phyloP scores from a whole-genome alignment of 2,113 vertebrate genomes.

The Hippotragus niger region DNA sequence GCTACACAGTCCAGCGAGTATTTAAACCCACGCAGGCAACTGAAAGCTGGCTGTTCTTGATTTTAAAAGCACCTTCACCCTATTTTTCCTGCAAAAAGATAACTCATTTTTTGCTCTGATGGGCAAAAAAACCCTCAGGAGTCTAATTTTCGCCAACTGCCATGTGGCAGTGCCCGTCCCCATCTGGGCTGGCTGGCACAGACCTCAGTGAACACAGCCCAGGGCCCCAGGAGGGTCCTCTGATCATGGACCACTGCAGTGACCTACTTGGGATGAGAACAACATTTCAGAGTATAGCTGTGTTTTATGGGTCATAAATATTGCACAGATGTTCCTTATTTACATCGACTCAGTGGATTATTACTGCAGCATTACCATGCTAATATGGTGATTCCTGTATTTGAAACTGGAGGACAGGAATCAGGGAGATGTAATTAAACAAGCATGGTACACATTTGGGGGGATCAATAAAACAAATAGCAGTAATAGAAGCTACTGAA shows the following conservation, averaged over 20 bases:
- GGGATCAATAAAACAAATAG: neutral
- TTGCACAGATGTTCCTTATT: conserved; percentile 51
- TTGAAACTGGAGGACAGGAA: conserved; percentile 46
- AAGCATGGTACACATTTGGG: neutral
- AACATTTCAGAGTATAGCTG: neutral
- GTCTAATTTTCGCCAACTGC: conserved; percentile 26
- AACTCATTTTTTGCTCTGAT: conserved; percentile 34
- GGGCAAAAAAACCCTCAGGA: conserved; percentile 1
- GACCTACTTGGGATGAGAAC: conserved; percentile 41
- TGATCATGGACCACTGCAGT: neutral
- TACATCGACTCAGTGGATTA: conserved; percentile 27
- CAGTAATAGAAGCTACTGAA: neutral
- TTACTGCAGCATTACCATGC: conserved; percentile 46
- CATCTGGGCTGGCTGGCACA: conserved; percentile 56
- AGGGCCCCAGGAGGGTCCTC: neutral
- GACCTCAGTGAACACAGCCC: neutral
- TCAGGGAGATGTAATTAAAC: conserved; percentile 63
- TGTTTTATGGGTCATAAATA: conserved; percentile 59
- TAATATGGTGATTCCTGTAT: conserved; percentile 57
- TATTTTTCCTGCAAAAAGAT: neutral
- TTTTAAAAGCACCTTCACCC: neutral
- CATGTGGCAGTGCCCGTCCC: neutral
- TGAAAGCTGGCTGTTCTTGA: neutral
- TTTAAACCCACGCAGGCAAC: neutral
- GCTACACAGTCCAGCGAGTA: neutral